Evolutionary conservation across 2,113 vertebrate species (phyloP).

Genomic region (Lutjanus erythropterus): DNA sequence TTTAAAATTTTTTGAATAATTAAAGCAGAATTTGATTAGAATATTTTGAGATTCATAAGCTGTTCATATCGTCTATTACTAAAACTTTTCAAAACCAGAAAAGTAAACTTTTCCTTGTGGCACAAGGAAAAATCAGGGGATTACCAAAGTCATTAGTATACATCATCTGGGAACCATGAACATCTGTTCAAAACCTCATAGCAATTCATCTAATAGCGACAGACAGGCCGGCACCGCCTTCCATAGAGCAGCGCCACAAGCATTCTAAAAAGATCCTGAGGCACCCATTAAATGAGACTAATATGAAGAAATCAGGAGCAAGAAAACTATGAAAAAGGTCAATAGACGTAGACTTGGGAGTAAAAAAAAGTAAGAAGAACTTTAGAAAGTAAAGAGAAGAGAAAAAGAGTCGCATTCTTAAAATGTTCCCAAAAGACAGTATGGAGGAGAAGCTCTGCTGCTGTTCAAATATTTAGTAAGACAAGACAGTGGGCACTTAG

Average conservation of each 20-base stretch:
- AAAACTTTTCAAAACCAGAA: no score
- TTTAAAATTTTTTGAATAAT: no score
- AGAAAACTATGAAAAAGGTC: background rate
- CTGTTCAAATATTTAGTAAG: constrained; percentile 43
- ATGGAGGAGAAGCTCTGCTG: background rate
- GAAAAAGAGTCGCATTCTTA: no score
- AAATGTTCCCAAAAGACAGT: background rate
- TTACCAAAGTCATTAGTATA: background rate
- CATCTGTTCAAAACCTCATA: background rate
- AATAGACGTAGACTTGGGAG: background rate
- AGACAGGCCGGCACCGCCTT: background rate
- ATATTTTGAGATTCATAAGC: no score
- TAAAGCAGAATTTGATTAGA: no score
- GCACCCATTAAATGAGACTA: background rate
- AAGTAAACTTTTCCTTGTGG: no score
- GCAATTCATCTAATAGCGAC: background rate
- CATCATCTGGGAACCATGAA: background rate
- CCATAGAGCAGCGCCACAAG: background rate
- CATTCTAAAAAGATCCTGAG: background rate
- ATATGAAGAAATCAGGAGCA: background rate
- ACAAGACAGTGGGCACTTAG: constrained; percentile 12
- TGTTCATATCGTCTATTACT: no score
- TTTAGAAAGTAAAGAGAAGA: background rate
- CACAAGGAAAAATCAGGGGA: background rate
- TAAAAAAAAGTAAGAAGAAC: background rate